Conservation (phyloP, 2,113 vertebrate species). For the Chamaetylas fuelleborni region DNA sequence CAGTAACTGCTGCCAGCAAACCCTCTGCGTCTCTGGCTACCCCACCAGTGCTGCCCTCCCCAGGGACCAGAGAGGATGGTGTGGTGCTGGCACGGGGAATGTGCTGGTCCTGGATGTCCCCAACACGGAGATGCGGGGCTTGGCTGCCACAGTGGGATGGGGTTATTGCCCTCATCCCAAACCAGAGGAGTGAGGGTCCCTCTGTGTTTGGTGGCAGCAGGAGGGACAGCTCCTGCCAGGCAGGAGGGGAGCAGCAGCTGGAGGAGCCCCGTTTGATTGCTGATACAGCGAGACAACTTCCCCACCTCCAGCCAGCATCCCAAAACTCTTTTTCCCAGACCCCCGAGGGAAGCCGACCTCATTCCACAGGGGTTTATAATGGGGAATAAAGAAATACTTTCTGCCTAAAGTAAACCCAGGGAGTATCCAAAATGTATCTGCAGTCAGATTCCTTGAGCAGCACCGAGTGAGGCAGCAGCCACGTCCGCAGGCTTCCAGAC, state of each 20-base stretch:
- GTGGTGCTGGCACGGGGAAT: fast-evolving
- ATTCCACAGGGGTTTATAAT: fast-evolving
- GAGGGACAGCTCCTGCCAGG: not conserved
- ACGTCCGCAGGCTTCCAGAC: not conserved
- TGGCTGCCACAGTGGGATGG: fast-evolving
- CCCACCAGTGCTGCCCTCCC: not conserved
- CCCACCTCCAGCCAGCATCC: not conserved
- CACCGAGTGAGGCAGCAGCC: not conserved
- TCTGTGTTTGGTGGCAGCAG: not conserved
- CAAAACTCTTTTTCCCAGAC: not conserved
- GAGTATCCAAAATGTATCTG: not conserved
- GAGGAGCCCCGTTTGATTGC: not conserved
- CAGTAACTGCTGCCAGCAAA: not conserved
- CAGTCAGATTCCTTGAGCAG: not conserved
- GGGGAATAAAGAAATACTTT: not conserved
- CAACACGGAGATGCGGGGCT: fast-evolving
- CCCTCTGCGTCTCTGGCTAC: not conserved
- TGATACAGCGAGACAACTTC: not conserved
- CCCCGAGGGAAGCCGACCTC: not conserved
- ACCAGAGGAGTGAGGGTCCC: not conserved
- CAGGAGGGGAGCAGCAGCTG: not conserved
- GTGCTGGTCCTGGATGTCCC: not conserved
- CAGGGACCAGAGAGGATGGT: fast-evolving
- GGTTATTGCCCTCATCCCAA: not conserved
- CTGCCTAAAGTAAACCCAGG: not conserved